These are phyloP conservation scores for Hippocampus zosterae DNA, from an alignment of 2,113 vertebrate genomes.

Conservation along the genomic window DNA sequence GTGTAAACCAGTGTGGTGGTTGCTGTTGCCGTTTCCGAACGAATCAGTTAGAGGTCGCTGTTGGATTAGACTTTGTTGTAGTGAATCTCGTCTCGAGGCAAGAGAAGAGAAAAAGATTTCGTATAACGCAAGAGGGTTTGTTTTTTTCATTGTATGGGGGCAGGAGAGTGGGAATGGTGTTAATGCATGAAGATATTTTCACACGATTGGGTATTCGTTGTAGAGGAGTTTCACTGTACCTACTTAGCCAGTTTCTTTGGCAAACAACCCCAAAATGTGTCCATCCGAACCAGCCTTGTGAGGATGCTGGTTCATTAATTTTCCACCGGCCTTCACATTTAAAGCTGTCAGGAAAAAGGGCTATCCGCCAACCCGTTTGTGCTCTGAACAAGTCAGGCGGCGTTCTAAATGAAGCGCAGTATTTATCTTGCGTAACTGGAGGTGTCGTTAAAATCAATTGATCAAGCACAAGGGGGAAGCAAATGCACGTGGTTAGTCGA, in stretches of 20 bases:
- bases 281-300: neutral
- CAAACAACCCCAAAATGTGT: neutral
- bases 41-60: too few relatives aligned
- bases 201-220: too few relatives aligned
- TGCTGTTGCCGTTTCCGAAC: too few relatives aligned
- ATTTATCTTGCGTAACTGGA: neutral
- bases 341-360: neutral
- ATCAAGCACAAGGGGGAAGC: neutral
- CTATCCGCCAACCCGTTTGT: neutral
- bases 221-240: too few relatives aligned
- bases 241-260: neutral
- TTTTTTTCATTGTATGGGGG: too few relatives aligned
- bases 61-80: too few relatives aligned
- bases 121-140: too few relatives aligned
- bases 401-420: constrained; percentile 13
- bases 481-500: neutral
- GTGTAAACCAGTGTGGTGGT: too few relatives aligned
- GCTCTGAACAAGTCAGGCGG: constrained; percentile 4
- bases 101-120: too few relatives aligned
- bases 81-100: too few relatives aligned
- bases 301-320: neutral
- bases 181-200: too few relatives aligned
- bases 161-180: too few relatives aligned
- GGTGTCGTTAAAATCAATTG: constrained; percentile 10
- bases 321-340: neutral